Percentiles rank a stretch among this genome's conserved stretches.
Conservation (phyloP, 2,113 vertebrate species). For the Neolamprologus sp. region DNA sequence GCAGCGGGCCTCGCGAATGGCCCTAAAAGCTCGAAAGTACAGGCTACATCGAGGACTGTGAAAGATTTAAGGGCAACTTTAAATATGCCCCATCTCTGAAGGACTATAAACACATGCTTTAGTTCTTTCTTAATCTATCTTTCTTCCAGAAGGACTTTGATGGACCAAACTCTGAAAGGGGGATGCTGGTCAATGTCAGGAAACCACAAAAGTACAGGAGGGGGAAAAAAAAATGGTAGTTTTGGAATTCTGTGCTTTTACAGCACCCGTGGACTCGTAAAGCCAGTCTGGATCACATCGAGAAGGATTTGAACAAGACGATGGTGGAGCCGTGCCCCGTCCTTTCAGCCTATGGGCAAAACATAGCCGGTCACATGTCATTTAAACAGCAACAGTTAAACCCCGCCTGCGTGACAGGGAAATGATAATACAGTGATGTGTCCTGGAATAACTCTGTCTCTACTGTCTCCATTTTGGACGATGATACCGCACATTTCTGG, state of each 20-base stretch:
- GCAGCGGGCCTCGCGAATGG: conserved; percentile 61
- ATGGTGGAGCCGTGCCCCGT: neutral
- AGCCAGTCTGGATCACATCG: conserved; percentile 47
- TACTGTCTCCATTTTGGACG: conserved; percentile 30
- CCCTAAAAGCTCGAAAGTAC: conserved; percentile 69
- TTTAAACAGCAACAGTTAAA: conserved; percentile 13
- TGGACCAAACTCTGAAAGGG: conserved; percentile 28
- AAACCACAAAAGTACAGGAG: conserved; percentile 61
- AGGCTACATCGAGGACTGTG: conserved; percentile 18
- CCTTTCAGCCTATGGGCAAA: conserved; percentile 18
- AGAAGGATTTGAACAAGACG: conserved; percentile 2
- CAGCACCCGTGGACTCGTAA: conserved; percentile 31
- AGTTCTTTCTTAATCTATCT: conserved; percentile 50
- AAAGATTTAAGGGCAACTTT: conserved; percentile 87
- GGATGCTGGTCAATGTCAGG: conserved; percentile 61
- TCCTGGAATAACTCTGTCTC: conserved; percentile 34
- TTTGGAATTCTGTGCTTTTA: conserved; percentile 47
- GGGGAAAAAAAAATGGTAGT: neutral
- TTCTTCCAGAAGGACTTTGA: conserved; percentile 44
- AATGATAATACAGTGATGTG: conserved; percentile 33
- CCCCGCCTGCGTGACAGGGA: neutral
- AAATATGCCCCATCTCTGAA: conserved; percentile 78
- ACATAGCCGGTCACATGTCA: conserved; percentile 6
- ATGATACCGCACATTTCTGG: conserved; percentile 10
- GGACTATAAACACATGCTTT: conserved; percentile 58